phyloP scores from a whole-genome alignment of 92 coral and sea anemone species.

The Porites evermanni region DNA sequence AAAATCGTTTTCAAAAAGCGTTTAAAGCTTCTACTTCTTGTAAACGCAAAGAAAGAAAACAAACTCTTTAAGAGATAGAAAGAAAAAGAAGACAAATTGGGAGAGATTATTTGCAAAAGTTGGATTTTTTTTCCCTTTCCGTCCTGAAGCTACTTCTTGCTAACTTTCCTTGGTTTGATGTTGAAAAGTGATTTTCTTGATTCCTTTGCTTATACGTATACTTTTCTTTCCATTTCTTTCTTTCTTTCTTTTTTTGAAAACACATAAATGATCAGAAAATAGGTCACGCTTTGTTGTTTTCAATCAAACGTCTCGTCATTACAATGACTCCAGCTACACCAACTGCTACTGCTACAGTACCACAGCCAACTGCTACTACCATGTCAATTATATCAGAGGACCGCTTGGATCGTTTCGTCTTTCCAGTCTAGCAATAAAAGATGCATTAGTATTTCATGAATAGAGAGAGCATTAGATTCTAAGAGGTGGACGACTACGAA shows the following conservation, averaged over 20 bases:
- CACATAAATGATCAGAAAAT: not conserved
- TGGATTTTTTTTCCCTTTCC: too few species aligned
- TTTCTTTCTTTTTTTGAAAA: too few species aligned
- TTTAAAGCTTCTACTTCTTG: too few species aligned
- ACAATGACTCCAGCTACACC: conserved; percentile 95
- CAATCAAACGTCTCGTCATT: conserved; percentile 92
- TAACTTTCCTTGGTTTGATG: not conserved
- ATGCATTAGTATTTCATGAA: not conserved
- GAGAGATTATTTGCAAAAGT: too few species aligned
- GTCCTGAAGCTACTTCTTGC: too few species aligned
- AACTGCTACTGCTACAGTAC: conserved; percentile 86
- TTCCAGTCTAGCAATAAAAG: conserved; percentile 61
- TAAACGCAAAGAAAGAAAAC: too few species aligned
- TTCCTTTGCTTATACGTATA: too few species aligned
- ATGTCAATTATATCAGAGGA: conserved; percentile 91
- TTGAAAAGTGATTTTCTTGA: not conserved
- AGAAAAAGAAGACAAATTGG: too few species aligned
- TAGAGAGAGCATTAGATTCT: not conserved
- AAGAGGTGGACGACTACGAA: too few species aligned
- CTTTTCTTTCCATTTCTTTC: not conserved
- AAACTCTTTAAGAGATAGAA: too few species aligned
- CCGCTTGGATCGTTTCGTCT: conserved; percentile 83
- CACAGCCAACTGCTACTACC: conserved; percentile 91
- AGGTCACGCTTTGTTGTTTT: conserved; percentile 52
- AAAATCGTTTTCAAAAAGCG: too few species aligned